Percentiles rank a stretch among this genome's conserved stretches.
Evolutionary conservation across 1,140 invertebrate species (phyloP).

Genomic region (Pararge aegeria): DNA sequence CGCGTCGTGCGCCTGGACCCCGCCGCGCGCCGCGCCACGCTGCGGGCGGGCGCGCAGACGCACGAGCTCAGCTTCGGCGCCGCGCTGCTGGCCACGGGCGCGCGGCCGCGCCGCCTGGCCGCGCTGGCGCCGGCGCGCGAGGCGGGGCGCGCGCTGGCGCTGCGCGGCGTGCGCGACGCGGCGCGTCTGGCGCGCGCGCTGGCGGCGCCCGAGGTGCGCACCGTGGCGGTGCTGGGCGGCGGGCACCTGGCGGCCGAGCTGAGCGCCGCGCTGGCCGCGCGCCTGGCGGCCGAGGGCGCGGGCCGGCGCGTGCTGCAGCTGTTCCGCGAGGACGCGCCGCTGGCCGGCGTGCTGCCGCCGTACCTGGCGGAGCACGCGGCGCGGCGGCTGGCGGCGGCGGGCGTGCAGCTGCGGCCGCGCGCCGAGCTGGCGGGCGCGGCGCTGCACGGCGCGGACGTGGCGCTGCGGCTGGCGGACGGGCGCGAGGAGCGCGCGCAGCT

Average conservation of each 20-base stretch:
- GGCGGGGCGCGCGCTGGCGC: conserved; percentile 30
- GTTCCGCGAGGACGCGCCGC: conserved; percentile 45
- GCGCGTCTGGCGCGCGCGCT: conserved; percentile 31
- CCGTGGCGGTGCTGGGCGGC: conserved; percentile 33
- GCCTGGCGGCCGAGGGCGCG: conserved; percentile 21
- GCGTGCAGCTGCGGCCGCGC: conserved; percentile 36
- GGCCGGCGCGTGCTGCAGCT: conserved; percentile 38
- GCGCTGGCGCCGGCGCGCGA: conserved; percentile 25
- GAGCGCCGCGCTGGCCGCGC: conserved; percentile 48
- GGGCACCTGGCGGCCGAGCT: conserved; percentile 51
- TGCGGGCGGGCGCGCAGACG: neutral
- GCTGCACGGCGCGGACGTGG: conserved; percentile 30
- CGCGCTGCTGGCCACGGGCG: conserved; percentile 36
- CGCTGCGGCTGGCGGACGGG: conserved; percentile 29
- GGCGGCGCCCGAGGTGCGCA: conserved; percentile 19
- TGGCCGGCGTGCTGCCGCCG: conserved; percentile 43
- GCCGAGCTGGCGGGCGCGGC: conserved; percentile 32
- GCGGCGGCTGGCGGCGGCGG: conserved; percentile 35
- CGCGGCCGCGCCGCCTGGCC: conserved; percentile 27
- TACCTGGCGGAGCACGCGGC: conserved; percentile 49
- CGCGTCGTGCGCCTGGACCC: conserved; percentile 28
- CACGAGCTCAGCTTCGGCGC: conserved; percentile 33
- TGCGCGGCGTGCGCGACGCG: conserved; percentile 27
- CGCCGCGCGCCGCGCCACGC: conserved; percentile 13
- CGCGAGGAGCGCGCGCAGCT: conserved; percentile 34